These are phyloP conservation scores for Rhombomys opimus DNA, from an alignment of 2,113 vertebrate genomes.

Conservation along the genomic window DNA sequence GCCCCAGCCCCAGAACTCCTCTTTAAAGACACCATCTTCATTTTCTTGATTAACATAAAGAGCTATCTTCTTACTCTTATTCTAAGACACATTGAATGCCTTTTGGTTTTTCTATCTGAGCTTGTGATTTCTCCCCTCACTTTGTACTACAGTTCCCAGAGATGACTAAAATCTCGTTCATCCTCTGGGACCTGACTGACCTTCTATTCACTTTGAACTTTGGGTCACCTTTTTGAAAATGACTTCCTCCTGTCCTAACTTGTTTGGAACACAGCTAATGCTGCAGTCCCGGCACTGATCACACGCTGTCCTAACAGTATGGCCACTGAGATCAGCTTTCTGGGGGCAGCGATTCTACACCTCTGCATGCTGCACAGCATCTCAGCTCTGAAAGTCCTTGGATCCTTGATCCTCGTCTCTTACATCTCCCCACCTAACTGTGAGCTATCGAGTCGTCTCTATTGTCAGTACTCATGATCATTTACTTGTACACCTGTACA, in stretches of 20 bases:
- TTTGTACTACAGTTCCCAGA: not conserved
- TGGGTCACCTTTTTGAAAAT: not conserved
- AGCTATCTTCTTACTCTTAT: not conserved
- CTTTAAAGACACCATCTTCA: not conserved
- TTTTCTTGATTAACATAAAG: not conserved
- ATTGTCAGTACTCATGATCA: not conserved
- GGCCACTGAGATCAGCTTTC: not conserved
- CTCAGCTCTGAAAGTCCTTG: constrained; percentile 1
- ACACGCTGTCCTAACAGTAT: not conserved
- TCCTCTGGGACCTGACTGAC: constrained; percentile 15
- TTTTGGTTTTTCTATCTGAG: constrained; percentile 20
- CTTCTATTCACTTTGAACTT: not conserved
- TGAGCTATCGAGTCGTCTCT: not conserved
- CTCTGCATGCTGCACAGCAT: not conserved
- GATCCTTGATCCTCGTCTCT: not conserved
- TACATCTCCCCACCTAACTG: not conserved
- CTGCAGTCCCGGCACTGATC: not conserved
- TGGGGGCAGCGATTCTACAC: not conserved
- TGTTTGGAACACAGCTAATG: not conserved
- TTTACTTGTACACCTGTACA: not conserved
- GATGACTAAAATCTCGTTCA: not conserved
- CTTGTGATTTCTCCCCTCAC: not conserved
- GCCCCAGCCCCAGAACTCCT: not conserved
- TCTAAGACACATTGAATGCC: not conserved
- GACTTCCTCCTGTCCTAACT: not conserved